Base-by-base conservation (phyloP, 2,113 vertebrate genomes). In the Nibea coibor region DNA sequence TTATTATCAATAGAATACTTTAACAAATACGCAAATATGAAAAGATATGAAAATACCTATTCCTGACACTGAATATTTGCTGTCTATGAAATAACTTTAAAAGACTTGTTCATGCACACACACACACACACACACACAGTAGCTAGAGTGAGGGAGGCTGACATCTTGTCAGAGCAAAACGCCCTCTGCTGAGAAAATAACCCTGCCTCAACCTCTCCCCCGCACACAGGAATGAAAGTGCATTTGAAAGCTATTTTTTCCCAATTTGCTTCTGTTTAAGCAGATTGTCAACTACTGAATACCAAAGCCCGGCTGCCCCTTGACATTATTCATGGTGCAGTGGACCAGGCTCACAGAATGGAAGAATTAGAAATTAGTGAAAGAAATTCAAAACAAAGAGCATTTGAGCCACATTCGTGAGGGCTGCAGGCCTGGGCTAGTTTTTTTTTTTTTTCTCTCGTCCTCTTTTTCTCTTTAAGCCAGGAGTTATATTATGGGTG, bases 401-500 rank as follows among this genome's bases (percentile, higher is more conserved):
- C 76, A 91, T 86, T 92, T 88, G 87, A 92, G 85, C 88, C 68
- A 70, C 48, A 80, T 88, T 73, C 66, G 78, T 70, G 3, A 85
- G 79, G 69, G 86, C 80, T 76, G 75, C 77, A 77, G 89, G 89
- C 81, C 67, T 24, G 31, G 59, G 64, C 42, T 67, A 70, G 28
- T 31, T 35, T 35, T 35, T 8, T 17, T 73, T 84, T 84, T 87
- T 22, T 19, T 16, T 20, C 61, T 45, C 51, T 51, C 20, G 17
- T 76, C 78, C 77, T 76, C 48, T 88, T 93, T 93, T 91, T 88
- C 90, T 87, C 83, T 94, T 94, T 92, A 93, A 93, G 91, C 91
- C 88, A 86, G 74, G 83, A 92, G 93, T 94, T 91, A 91, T 93
- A 93, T 93, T 93, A 91, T 91, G 93, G 87, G 92, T 93, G 90